Evolutionary conservation across 2,113 vertebrate species (phyloP), one percentile per base, ranked within the genome.

Genomic region (Cavia porcellus): DNA sequence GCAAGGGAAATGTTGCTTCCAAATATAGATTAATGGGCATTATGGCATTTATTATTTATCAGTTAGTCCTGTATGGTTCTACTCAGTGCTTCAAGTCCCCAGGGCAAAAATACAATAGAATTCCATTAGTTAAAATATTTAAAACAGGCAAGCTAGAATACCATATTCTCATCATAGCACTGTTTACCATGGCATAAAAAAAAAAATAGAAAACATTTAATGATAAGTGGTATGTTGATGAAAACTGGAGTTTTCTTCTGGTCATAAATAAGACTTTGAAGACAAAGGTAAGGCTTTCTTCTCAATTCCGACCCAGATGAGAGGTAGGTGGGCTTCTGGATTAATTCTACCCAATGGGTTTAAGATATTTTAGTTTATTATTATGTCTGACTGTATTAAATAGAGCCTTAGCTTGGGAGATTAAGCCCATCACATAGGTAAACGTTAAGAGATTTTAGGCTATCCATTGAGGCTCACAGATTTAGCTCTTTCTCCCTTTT

Each of bases 81-180:
- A 77, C 38, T 14, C 22, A 86, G 52, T 30, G 50, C 74, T 92
- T 62, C 66, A 92, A 81, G 70, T 94, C 68, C 68, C 91, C 35
- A 68, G 1, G 28, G 79, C 32, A 91, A 96, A 94, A 93, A 90
- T 74, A 89, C 77, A 95, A 45, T 89, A 90, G 80, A 85, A 94
- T 89, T 64, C 93, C 89, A 95, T 97, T 97, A 97, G 91, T 72
- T 96, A 94, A 95, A 96, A 93, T 95, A 97, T 93, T 96, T 96
- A 88, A 90, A 96, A 86, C 82, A 96, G 94, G 11, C 3, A 15
- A 79, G 3, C 50, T 91, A 12, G 86, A 97, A 81, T 59, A 68
- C 5, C 28, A 77, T 30, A 66, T 70, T 70, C 70, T 92, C 11
- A 61, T 66, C 42, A 45, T 24, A 95, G 70, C 30, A 24, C 42